Base-by-base conservation (phyloP, 92 coral and sea anemone genomes). In the Scolanthus callimorphus region DNA sequence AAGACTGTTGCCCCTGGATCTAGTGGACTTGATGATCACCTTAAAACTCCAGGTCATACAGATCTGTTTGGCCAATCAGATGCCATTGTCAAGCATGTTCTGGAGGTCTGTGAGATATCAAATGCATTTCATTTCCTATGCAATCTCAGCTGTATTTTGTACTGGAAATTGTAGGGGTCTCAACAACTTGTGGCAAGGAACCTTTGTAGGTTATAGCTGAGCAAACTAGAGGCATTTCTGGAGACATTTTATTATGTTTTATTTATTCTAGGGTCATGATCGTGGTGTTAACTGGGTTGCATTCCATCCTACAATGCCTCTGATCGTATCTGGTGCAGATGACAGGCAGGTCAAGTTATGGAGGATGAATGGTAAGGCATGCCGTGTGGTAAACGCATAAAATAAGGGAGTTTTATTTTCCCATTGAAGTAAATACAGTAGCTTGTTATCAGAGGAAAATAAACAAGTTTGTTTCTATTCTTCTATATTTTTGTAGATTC, bases 221-320 rank as follows among this genome's bases (percentile, higher is more conserved):
- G n/a, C n/a, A n/a, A n/a, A n/a, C n/a, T n/a, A n/a, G n/a, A n/a
- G n/a, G n/a, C n/a, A n/a, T n/a, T n/a, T n/a, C n/a, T n/a, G n/a
- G n/a, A n/a, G n/a, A n/a, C n/a, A n/a, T n/a, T n/a, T n/a, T n/a
- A n/a, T n/a, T n/a, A n/a, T n/a, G n/a, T n/a, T n/a, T n/a, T n/a
- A n/a, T n/a, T n/a, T n/a, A n/a, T 30, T 21, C 12, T 28, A 92
- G 96, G 98, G 98, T 45, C 98, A 92, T 77, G 98, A 92, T 46
- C 79, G 98, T 53, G 98, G 98, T 15, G 98, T 92, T 4, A 92
- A 92, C 85, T 92, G 98, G 98, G 98, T 92, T 8, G 73, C 98
- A 1, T 92, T 92, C 70, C 98, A 92, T 70, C 98, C 98, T 0
- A 79, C 92, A 17, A 92, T 92, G 98, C 98, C 98, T 0, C 81